Percentiles rank a stretch among this genome's conserved stretches.
These are phyloP conservation scores for Microtus pennsylvanicus DNA, from an alignment of 2,113 vertebrate genomes.

Conservation along the genomic window DNA sequence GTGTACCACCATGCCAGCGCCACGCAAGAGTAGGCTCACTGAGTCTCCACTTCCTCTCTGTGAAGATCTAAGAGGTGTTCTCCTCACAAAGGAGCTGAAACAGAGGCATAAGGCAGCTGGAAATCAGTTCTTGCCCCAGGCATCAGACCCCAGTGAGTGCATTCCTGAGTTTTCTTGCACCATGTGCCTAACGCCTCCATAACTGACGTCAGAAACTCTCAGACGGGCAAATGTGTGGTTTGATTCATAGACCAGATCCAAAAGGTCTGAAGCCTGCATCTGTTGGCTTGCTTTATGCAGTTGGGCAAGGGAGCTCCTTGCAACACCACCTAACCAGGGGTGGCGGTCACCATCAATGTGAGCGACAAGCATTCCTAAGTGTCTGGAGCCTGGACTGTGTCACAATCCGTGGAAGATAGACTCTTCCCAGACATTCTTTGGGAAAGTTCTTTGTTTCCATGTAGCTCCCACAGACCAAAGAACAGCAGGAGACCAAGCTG, in stretches of 20 bases:
- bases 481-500: not conserved
- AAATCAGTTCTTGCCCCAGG: not conserved
- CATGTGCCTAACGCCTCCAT: not conserved
- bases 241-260: not conserved
- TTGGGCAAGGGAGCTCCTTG: not conserved
- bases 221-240: fast-evolving
- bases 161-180: not conserved
- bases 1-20: not conserved
- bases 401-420: not conserved
- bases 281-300: fast-evolving
- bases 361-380: not conserved
- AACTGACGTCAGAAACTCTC: not conserved
- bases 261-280: fast-evolving
- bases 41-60: not conserved
- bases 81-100: not conserved
- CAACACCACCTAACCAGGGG: not conserved
- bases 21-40: not conserved
- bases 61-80: too few relatives aligned
- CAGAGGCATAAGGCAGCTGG: fast-evolving
- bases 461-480: not conserved
- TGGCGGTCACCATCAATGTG: not conserved
- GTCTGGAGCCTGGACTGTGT: not conserved
- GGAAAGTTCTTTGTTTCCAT: not conserved
- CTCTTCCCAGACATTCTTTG: not conserved
- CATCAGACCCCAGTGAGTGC: not conserved